These are phyloP conservation scores for Drosophila ambigua DNA, from an alignment of 1,140 invertebrate species.

Conservation along the genomic window DNA sequence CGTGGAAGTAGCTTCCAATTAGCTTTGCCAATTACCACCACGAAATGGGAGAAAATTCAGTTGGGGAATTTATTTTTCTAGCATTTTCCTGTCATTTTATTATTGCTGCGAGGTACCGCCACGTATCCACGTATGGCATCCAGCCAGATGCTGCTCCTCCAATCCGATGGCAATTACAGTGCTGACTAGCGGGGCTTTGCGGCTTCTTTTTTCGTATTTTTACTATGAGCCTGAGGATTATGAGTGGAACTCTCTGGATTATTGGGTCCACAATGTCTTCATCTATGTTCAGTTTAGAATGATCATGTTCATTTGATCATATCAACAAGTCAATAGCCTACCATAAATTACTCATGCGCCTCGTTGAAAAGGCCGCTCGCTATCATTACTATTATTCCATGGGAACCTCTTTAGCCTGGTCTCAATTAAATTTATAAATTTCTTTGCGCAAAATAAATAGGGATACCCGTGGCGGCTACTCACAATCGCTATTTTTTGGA, in stretches of 20 bases:
- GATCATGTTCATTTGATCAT: too few species aligned
- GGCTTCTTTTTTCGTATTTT: slow-evolving; percentile 1
- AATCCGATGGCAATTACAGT: slow-evolving; percentile 71
- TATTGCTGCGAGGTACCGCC: too few species aligned
- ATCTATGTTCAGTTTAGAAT: too few species aligned
- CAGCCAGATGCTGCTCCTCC: slow-evolving; percentile 42
- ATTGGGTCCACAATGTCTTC: too few species aligned
- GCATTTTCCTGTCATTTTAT: slow-evolving; percentile 49
- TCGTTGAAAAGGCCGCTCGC: not conserved
- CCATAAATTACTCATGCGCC: slow-evolving; percentile 44
- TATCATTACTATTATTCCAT: slow-evolving; percentile 36
- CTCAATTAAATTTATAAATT: not conserved
- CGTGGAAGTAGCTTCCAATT: not conserved
- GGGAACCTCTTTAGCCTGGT: slow-evolving; percentile 34
- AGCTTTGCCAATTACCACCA: too few species aligned
- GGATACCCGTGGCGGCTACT: not conserved
- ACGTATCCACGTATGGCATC: too few species aligned
- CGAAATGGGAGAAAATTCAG: too few species aligned
- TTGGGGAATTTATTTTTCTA: not conserved
- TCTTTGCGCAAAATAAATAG: slow-evolving; percentile 25
- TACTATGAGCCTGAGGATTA: slow-evolving; percentile 6
- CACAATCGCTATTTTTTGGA: slow-evolving; percentile 4
- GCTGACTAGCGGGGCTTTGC: slow-evolving; percentile 28
- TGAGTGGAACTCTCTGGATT: too few species aligned
- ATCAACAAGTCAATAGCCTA: slow-evolving; percentile 8